phyloP scores from a whole-genome alignment of 2,888 invertebrate genomes.

The Aleiodes alternator region DNA sequence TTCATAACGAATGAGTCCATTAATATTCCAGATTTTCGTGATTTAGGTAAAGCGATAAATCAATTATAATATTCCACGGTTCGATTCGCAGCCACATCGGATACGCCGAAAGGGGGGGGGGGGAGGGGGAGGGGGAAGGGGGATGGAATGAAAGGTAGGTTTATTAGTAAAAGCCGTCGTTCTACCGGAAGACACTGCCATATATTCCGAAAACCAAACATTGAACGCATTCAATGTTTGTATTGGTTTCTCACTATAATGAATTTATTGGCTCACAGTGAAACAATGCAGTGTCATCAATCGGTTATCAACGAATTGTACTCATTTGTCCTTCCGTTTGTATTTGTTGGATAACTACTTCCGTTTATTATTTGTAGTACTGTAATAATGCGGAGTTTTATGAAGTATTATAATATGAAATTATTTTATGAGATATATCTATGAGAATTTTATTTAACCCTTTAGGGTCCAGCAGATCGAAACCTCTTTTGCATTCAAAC shows the following conservation, averaged over 20 bases:
- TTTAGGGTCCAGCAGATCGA: too few relatives aligned
- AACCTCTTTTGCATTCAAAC: too few relatives aligned
- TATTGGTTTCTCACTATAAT: conserved; percentile 70
- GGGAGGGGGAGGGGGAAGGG: too few relatives aligned
- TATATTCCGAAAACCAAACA: conserved; percentile 64
- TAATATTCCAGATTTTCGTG: too few relatives aligned
- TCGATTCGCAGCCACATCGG: conserved; percentile 72
- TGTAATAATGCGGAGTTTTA: not conserved
- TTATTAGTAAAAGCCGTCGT: conserved; percentile 75
- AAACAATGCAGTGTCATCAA: conserved; percentile 40
- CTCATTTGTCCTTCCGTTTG: not conserved
- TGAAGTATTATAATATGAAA: too few relatives aligned
- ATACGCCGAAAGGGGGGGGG: too few relatives aligned
- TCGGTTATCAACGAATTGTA: conserved; percentile 21
- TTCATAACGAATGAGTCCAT: too few relatives aligned
- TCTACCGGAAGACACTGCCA: conserved; percentile 72
- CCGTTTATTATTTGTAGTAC: not conserved
- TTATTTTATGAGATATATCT: too few relatives aligned
- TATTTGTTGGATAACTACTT: not conserved
- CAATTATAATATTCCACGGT: conserved; percentile 76
- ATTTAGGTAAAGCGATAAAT: conserved; percentile 65
- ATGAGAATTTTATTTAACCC: too few relatives aligned
- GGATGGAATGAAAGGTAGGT: too few relatives aligned
- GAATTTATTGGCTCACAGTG: conserved; percentile 59
- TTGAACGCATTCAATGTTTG: conserved; percentile 52